Conservation (phyloP, 2,888 invertebrate species). For the Mechanitis messenoides region DNA sequence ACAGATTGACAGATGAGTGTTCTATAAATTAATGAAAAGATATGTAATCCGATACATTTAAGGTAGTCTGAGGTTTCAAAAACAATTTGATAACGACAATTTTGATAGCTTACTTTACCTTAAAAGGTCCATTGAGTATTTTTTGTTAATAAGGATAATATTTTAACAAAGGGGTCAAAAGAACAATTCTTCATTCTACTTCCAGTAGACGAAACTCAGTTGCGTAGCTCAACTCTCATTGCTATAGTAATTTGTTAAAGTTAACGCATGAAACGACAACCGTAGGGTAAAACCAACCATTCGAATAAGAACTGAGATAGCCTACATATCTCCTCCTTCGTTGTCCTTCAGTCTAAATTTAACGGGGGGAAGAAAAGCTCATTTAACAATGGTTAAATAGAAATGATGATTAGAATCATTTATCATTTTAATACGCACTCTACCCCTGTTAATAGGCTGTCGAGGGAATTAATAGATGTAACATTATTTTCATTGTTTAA, state of each 20-base stretch:
- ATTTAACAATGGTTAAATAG: conserved; percentile 39
- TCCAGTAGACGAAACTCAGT: conserved; percentile 49
- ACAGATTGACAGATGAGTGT: no score
- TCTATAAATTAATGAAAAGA: no score
- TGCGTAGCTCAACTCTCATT: conserved; percentile 57
- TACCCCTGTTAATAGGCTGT: conserved; percentile 68
- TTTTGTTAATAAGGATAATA: conserved; percentile 41
- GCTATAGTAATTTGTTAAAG: conserved; percentile 69
- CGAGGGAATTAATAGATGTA: conserved; percentile 68
- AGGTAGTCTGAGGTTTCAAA: no score
- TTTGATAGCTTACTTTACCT: background rate
- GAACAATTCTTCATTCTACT: conserved; percentile 60
- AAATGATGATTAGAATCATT: conserved; percentile 69
- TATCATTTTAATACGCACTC: conserved; percentile 72
- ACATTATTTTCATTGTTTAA: conserved; percentile 71
- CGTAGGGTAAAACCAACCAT: conserved; percentile 55
- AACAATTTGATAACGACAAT: background rate
- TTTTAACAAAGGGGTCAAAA: conserved; percentile 58
- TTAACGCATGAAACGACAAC: conserved; percentile 59
- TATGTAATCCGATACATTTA: no score
- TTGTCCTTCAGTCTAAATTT: conserved; percentile 9
- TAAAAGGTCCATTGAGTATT: conserved; percentile 4
- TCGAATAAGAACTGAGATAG: conserved; percentile 35
- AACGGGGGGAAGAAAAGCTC: conserved; percentile 30
- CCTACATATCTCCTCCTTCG: conserved; percentile 13